These are phyloP conservation scores for Ctenicera cuprea DNA, from an alignment of 2,888 invertebrate species.

Conservation along the genomic window DNA sequence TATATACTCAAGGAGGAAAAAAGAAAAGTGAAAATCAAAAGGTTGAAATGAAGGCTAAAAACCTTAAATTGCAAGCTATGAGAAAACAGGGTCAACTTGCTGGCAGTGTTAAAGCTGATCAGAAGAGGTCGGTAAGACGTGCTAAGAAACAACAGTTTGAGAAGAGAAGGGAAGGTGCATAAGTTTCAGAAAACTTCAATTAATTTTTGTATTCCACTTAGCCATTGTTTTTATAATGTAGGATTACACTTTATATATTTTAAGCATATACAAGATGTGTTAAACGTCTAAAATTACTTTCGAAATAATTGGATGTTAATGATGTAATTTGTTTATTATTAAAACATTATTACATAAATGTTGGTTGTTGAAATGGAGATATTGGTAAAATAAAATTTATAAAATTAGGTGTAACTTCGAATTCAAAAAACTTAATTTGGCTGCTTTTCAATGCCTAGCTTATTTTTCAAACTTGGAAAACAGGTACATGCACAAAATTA, in stretches of 20 bases:
- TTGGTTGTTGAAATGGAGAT: background rate
- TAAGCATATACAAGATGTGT: too few species aligned
- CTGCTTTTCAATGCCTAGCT: too few species aligned
- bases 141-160: conserved; percentile 32
- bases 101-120: conserved; percentile 66
- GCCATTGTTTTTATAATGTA: too few species aligned
- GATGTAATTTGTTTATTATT: background rate
- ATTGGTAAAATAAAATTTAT: too few species aligned
- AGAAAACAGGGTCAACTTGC: conserved; percentile 69
- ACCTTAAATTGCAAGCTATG: conserved; percentile 71
- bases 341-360: background rate
- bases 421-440: too few species aligned
- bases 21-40: conserved; percentile 66
- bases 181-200: background rate
- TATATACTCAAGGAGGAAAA: conserved; percentile 69
- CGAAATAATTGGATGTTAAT: background rate
- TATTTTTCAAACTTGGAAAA: too few species aligned
- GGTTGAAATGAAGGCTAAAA: conserved; percentile 69
- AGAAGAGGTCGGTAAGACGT: conserved; percentile 66
- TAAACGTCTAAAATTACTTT: background rate
- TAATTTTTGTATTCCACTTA: too few species aligned
- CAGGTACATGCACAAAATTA: too few species aligned
- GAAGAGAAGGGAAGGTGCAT: background rate
- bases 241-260: too few species aligned
- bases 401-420: too few species aligned